Evolutionary conservation across 2,888 invertebrate species (phyloP), one percentile per base, ranked within the genome.

Genomic region (Nysson spinosus): DNA sequence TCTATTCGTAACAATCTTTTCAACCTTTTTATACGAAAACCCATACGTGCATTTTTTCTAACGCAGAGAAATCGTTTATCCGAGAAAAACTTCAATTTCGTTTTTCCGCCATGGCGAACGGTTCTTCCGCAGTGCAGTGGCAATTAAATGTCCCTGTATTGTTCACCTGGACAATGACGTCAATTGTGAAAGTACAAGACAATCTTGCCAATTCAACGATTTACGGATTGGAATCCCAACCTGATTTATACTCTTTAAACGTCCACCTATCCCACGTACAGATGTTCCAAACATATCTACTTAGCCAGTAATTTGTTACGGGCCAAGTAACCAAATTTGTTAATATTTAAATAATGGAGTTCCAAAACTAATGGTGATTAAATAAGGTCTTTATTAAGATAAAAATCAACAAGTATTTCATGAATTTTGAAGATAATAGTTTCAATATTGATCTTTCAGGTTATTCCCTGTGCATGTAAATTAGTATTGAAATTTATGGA

Each of bases 111-210:
- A n/a, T 17, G 7, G 26, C 37, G 44, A 19, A 16, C 20, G 44
- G 26, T 47, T 54, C 40, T 63, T 65, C 47, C 64, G 63, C 63
- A 64, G 26, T 68, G 67, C 67, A 55, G 63, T 55, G 54, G 64
- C 40, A 56, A 68, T 64, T 65, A 60, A 68, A 65, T 37, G 52
- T 55, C 35, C 39, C 39, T n/a, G 32, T 37, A 37, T 42, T 20
- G 51, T n/a, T n/a, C n/a, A n/a, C n/a, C n/a, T 12, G 34, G 14
- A 34, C 43, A 50, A 44, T 26, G 44, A n/a, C 16, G 44, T 44
- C 5, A 17, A 39, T n/a, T 11, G 19, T 9, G 17, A 32, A 46
- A 47, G 24, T 19, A 35, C 17, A 39, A 39, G 19, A 19, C 20
- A n/a, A n/a, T 46, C 20, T 28, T 22, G 11, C 14, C 20, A 26